Conservation (phyloP, 2,113 vertebrate species). For the Odocoileus virginianus region DNA sequence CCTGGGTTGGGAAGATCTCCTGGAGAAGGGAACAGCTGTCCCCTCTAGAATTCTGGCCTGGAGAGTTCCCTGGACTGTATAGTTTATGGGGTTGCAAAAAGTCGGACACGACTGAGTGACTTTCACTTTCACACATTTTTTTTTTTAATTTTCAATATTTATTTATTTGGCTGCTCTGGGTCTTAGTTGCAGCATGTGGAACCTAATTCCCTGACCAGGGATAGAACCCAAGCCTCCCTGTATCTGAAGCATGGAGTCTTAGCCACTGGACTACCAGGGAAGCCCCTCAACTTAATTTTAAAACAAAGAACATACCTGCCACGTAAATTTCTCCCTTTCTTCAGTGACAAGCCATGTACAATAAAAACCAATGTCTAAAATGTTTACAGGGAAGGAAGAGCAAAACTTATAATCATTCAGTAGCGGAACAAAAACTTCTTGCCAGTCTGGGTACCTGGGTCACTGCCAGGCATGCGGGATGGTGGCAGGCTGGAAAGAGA, state of each 20-base stretch:
- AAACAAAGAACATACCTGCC: constrained; percentile 19
- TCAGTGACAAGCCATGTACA: neutral
- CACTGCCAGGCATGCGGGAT: neutral
- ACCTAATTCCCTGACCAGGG: neutral
- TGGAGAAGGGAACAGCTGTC: neutral
- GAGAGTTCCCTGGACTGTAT: neutral
- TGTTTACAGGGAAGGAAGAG: neutral
- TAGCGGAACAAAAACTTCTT: neutral
- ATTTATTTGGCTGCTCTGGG: neutral
- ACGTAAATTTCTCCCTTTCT: constrained; percentile 16
- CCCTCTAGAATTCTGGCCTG: neutral
- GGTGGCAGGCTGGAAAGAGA: neutral
- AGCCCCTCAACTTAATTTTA: constrained; percentile 29
- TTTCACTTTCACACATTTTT: neutral
- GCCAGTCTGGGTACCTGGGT: neutral
- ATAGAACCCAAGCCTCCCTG: neutral
- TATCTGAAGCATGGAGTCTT: neutral
- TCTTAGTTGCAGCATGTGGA: neutral
- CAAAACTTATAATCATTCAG: neutral
- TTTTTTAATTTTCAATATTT: neutral
- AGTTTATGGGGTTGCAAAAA: neutral
- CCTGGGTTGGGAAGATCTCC: neutral
- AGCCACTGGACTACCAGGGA: neutral
- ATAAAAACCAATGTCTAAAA: constrained; percentile 4
- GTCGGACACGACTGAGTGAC: rapidly evolving